A percentile compares a stretch with the other conserved stretches of the same genome.
Conservation (phyloP, 1,140 invertebrate genomes). For the Bombus consobrinus region DNA sequence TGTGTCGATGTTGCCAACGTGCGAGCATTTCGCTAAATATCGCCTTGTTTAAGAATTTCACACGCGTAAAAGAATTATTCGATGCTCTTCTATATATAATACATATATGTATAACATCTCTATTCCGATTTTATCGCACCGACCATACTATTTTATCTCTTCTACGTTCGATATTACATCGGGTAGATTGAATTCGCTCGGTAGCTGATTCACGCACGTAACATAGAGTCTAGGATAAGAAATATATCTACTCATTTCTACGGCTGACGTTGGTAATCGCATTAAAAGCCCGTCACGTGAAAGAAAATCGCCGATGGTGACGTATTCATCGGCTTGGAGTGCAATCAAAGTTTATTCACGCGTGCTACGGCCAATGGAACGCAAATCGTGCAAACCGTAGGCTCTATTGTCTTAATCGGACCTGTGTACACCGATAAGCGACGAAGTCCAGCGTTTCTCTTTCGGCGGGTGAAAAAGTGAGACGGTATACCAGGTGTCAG, state of each 20-base stretch:
- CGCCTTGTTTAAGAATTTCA: constrained; percentile 10
- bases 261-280: not conserved
- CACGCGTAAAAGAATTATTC: not conserved
- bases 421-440: constrained; percentile 24
- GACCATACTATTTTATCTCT: not conserved
- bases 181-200: not conserved
- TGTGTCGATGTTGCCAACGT: constrained; percentile 41
- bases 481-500: constrained; percentile 73
- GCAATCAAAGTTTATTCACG: constrained; percentile 36
- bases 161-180: not conserved
- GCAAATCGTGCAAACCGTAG: constrained; percentile 66
- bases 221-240: not conserved
- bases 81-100: too few relatives aligned
- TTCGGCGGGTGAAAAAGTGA: constrained; percentile 43
- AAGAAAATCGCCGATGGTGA: not conserved
- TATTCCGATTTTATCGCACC: not conserved
- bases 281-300: not conserved
- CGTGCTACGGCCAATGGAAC: constrained; percentile 16
- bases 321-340: not conserved
- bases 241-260: not conserved
- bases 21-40: not conserved
- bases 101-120: too few relatives aligned
- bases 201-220: not conserved
- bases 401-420: constrained; percentile 71
- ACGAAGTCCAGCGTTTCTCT: constrained; percentile 44